phyloP scores from a whole-genome alignment of 2,797 vertebrate genomes.

The Cyprinodon diabolis region DNA sequence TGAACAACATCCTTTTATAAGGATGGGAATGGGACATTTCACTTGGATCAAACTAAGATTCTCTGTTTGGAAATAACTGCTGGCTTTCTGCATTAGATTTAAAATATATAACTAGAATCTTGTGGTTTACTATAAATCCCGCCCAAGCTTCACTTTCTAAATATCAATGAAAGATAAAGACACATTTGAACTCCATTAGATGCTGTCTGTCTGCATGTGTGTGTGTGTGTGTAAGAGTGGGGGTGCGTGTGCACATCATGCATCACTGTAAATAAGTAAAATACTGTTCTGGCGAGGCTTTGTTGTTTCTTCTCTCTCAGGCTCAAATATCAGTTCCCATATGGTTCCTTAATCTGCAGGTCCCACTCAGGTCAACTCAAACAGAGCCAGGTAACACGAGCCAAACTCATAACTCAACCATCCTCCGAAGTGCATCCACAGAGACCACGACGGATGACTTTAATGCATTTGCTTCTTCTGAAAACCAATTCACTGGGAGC shows the following conservation, averaged over 20 bases:
- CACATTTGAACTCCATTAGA: conserved; percentile 17
- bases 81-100: not conserved
- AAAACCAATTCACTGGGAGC: conserved; percentile 44
- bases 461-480: conserved; percentile 64
- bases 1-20: not conserved
- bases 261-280: conserved; percentile 56
- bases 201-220: not conserved
- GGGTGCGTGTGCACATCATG: not conserved
- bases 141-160: not conserved
- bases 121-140: not conserved
- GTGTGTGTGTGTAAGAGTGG: too few species aligned
- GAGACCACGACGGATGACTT: conserved; percentile 67
- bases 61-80: not conserved
- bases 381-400: conserved; percentile 78
- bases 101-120: not conserved
- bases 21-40: not conserved
- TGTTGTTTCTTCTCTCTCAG: conserved; percentile 53
- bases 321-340: conserved; percentile 79
- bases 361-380: conserved; percentile 73
- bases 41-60: not conserved
- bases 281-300: conserved; percentile 28
- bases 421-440: conserved; percentile 62
- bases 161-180: conserved; percentile 9
- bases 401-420: conserved; percentile 73
- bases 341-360: conserved; percentile 81